Evolutionary conservation across 1,140 invertebrate genomes (phyloP).

Genomic region (Drosophila oshimai): DNA sequence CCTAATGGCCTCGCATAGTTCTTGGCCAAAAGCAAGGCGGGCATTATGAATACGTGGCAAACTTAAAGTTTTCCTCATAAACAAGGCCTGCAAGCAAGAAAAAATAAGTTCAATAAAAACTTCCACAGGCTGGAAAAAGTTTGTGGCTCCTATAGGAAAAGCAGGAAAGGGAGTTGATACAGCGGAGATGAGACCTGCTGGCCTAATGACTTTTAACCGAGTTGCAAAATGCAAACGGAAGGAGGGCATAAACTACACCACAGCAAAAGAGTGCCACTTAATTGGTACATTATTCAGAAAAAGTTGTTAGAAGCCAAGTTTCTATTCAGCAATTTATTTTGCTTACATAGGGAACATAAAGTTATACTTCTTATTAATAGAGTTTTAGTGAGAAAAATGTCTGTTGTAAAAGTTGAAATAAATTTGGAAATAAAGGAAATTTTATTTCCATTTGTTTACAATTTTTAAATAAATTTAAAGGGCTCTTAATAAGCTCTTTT

Average conservation of each 20-base stretch:
- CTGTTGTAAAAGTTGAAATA: too few relatives aligned
- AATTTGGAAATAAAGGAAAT: too few relatives aligned
- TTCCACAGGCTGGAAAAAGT: constrained; percentile 61
- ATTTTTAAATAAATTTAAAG: too few relatives aligned
- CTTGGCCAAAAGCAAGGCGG: constrained; percentile 31
- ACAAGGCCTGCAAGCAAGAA: constrained; percentile 20
- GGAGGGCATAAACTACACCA: constrained; percentile 6
- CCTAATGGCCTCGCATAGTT: constrained; percentile 74
- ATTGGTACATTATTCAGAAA: constrained; percentile 62
- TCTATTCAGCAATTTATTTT: constrained; percentile 20
- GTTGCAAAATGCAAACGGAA: constrained; percentile 56
- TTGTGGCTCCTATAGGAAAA: constrained; percentile 29
- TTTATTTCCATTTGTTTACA: too few relatives aligned
- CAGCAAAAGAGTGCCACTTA: constrained; percentile 26
- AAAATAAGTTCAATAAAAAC: constrained; percentile 70
- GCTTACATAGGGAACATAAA: background rate
- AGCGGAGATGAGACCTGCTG: constrained; percentile 28
- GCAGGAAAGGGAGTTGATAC: background rate
- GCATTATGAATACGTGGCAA: constrained; percentile 36
- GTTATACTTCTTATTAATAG: background rate
- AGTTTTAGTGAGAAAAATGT: too few relatives aligned
- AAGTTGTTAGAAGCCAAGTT: constrained; percentile 55
- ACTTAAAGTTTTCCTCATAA: constrained; percentile 63
- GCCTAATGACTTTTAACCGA: constrained; percentile 77
- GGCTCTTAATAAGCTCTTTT: too few relatives aligned